Evolutionary conservation across 2,888 invertebrate species (phyloP), one percentile per base, ranked within the genome.

Genomic region (Erebia aethiops): DNA sequence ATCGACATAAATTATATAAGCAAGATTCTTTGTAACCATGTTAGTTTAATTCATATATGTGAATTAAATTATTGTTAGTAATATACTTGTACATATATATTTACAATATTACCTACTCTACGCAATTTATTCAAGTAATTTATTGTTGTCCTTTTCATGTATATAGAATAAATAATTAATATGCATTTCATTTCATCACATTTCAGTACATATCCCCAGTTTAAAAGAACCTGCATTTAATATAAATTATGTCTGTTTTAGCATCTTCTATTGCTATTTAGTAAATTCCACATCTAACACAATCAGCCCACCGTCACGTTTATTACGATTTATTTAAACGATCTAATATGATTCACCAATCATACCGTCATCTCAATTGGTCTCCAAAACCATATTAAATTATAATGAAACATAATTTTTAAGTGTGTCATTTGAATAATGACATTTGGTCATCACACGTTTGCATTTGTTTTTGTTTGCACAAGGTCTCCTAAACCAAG

Each of bases 311-410:
- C n/a, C n/a, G n/a, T n/a, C n/a, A 60, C 57, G 14, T 26, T 18
- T 14, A 57, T n/a, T 18, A 4, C 13, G 35, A 60, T 57, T 57
- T 21, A 57, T 14, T 57, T 35, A 14, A 57, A 57, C 41, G 41
- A 16, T n/a, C 35, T 35, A 41, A 60, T 60, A 41, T 60, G 58
- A 60, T 60, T 60, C 41, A 58, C 58, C 41, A 9, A n/a, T 58
- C 58, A 41, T 54, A 14, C n/a, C 7, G 58, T 35, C 26, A 1
- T 11, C 58, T 60, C 16, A 60, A 60, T 41, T 41, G 58, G 41
- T 41, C 58, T n/a, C n/a, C 9, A 60, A 11, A 41, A 41, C 10
- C 35, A 60, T 41, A 60, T 60, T 41, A n/a, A 60, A 41, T 41
- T 60, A 60, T n/a, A n/a, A n/a, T 26, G 8, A n/a, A n/a, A 41